These are phyloP conservation scores for Phanerotoma sp. DNA, from an alignment of 2,888 invertebrate species.

Conservation along the genomic window DNA sequence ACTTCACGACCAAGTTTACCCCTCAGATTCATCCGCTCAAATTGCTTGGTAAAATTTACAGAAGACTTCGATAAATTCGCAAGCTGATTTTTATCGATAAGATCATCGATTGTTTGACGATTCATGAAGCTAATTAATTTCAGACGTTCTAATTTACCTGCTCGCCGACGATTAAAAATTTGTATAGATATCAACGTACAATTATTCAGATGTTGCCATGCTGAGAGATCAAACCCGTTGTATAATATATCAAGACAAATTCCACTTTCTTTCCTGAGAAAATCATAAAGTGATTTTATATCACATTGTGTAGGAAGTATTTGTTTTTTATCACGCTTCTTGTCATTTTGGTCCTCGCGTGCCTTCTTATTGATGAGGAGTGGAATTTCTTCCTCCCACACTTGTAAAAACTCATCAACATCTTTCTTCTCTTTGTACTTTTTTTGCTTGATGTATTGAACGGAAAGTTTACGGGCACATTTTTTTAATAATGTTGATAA, in stretches of 20 bases:
- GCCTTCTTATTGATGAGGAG: constrained; percentile 16
- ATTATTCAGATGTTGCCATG: constrained; percentile 1
- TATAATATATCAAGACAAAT: neutral
- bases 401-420: neutral
- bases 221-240: constrained; percentile 4
- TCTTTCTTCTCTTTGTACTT: constrained; percentile 2
- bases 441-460: constrained; percentile 16
- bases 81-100: no score
- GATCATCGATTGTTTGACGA: neutral
- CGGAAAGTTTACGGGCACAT: neutral
- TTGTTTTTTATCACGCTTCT: constrained; percentile 3
- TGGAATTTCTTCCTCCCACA: constrained; percentile 15
- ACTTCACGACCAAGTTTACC: constrained; percentile 23
- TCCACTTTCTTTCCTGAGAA: constrained; percentile 9
- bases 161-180: constrained; percentile 17
- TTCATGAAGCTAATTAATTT: no score
- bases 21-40: constrained; percentile 6
- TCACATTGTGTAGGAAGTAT: constrained; percentile 4
- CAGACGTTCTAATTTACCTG: constrained; percentile 12
- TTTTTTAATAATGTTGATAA: constrained; percentile 16
- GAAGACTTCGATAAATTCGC: neutral
- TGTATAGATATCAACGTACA: constrained; percentile 5
- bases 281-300: constrained; percentile 5
- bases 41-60: neutral
- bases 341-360: constrained; percentile 1